Percentiles rank a stretch among this genome's conserved stretches.
These are phyloP conservation scores for Micronycteris hirsuta DNA, from an alignment of 2,113 vertebrate species.

Conservation along the genomic window DNA sequence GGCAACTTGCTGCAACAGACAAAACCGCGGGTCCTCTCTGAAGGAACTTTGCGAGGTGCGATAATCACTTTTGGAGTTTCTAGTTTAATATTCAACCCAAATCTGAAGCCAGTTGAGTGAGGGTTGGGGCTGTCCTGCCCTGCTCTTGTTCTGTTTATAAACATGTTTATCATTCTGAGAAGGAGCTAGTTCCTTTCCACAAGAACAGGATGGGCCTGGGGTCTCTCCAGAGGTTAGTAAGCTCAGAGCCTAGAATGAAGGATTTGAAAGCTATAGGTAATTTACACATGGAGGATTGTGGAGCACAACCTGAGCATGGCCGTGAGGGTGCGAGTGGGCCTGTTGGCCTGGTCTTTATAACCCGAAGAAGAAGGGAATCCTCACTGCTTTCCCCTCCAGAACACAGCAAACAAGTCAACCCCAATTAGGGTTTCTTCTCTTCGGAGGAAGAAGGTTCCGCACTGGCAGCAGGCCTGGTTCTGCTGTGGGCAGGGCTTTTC, in stretches of 20 bases:
- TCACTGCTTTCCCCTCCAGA: neutral
- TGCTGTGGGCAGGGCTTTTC: neutral
- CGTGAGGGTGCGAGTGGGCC: neutral
- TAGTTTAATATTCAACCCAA: slow-evolving; percentile 59
- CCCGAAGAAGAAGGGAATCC: no score
- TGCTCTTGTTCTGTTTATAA: slow-evolving; percentile 29
- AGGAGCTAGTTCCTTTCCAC: neutral
- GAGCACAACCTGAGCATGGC: neutral
- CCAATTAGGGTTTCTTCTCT: neutral
- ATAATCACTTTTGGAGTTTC: neutral
- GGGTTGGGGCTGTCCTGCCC: neutral
- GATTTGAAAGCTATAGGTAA: neutral
- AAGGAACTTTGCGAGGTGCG: neutral
- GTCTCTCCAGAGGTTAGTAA: neutral
- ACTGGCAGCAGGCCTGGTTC: neutral
- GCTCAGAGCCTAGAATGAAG: neutral
- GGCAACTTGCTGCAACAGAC: neutral
- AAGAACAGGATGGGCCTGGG: neutral
- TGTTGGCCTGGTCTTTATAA: neutral
- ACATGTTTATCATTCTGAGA: neutral
- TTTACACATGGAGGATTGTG: neutral
- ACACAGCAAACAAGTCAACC: neutral
- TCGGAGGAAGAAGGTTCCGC: neutral
- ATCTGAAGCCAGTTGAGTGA: slow-evolving; percentile 26
- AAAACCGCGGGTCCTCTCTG: neutral